phyloP scores from a whole-genome alignment of 2,797 vertebrate genomes.

The Gambusia yucatana region DNA sequence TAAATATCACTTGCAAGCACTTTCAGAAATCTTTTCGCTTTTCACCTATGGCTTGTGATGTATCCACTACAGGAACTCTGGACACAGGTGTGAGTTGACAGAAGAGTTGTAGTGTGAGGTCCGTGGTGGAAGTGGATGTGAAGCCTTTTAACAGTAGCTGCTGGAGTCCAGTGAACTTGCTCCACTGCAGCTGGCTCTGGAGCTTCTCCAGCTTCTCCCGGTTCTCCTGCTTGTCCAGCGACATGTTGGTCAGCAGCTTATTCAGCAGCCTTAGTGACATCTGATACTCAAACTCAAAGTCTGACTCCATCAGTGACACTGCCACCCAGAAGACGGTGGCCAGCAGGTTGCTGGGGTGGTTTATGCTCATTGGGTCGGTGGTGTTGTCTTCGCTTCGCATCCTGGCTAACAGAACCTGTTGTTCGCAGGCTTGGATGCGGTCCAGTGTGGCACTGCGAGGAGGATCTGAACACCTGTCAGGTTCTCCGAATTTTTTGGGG shows the following conservation, averaged over 20 bases:
- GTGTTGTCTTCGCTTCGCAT: slow-evolving; percentile 85
- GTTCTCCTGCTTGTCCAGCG: slow-evolving; percentile 92
- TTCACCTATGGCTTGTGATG: slow-evolving; percentile 94
- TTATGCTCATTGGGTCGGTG: slow-evolving; percentile 87
- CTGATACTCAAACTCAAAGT: slow-evolving; percentile 98
- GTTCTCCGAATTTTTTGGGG: slow-evolving; percentile 95
- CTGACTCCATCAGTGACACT: slow-evolving; percentile 97
- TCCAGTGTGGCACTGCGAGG: slow-evolving; percentile 96
- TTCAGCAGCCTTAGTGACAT: slow-evolving; percentile 93
- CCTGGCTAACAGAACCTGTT: slow-evolving; percentile 86
- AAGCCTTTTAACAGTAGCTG: slow-evolving; percentile 97
- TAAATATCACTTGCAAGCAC: neutral
- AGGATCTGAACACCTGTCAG: slow-evolving; percentile 84
- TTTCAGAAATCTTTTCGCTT: neutral
- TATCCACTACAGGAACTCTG: slow-evolving; percentile 92
- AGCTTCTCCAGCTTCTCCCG: slow-evolving; percentile 95
- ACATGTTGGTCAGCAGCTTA: slow-evolving; percentile 90
- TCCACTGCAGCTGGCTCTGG: slow-evolving; percentile 93
- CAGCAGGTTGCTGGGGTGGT: slow-evolving; percentile 93
- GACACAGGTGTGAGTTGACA: slow-evolving; percentile 95
- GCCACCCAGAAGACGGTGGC: slow-evolving; percentile 98
- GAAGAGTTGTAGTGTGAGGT: slow-evolving; percentile 94
- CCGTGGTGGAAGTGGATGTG: slow-evolving; percentile 93
- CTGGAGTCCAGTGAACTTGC: slow-evolving; percentile 93
- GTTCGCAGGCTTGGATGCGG: slow-evolving; percentile 93